These are phyloP conservation scores for Lasioglossum malachurum DNA, from an alignment of 2,888 invertebrate species.

Conservation along the genomic window DNA sequence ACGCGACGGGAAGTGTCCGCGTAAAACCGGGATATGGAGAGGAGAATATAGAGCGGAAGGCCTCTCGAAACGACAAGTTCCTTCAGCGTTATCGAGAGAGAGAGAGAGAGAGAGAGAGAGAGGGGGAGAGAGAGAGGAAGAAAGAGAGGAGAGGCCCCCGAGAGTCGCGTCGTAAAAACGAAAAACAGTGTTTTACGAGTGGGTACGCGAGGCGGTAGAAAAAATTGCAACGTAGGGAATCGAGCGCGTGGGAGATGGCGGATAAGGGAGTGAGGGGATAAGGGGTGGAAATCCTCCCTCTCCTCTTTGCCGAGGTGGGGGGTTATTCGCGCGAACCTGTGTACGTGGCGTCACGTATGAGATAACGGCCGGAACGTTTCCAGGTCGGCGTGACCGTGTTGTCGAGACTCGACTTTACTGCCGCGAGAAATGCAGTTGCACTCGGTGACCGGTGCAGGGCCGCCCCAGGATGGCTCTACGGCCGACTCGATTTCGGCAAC, in stretches of 20 bases:
- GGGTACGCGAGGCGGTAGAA: conserved; percentile 5
- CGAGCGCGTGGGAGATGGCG: neutral
- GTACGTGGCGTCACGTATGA: conserved; percentile 37
- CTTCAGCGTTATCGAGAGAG: neutral
- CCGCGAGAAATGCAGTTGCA: conserved; percentile 86
- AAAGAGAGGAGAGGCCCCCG: neutral
- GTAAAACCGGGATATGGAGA: neutral
- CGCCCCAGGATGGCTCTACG: conserved; percentile 76
- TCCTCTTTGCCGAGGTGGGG: neutral
- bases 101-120: neutral
- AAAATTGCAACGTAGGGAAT: conserved; percentile 33
- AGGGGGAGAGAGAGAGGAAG: neutral
- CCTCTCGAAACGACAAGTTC: neutral
- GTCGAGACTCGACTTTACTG: conserved; percentile 86
- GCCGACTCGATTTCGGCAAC: conserved; percentile 84
- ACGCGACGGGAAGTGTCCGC: neutral
- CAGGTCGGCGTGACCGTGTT: conserved; percentile 86
- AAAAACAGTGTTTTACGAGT: conserved; percentile 50
- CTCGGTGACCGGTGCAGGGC: conserved; percentile 83
- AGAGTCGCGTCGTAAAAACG: conserved; percentile 49
- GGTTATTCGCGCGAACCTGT: conserved; percentile 15
- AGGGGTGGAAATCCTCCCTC: neutral
- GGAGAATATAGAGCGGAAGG: neutral
- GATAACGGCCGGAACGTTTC: conserved; percentile 48
- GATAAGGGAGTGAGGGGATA: neutral